Conservation (phyloP, 2,888 invertebrate genomes). For the Rhamphomyia laevipes region DNA sequence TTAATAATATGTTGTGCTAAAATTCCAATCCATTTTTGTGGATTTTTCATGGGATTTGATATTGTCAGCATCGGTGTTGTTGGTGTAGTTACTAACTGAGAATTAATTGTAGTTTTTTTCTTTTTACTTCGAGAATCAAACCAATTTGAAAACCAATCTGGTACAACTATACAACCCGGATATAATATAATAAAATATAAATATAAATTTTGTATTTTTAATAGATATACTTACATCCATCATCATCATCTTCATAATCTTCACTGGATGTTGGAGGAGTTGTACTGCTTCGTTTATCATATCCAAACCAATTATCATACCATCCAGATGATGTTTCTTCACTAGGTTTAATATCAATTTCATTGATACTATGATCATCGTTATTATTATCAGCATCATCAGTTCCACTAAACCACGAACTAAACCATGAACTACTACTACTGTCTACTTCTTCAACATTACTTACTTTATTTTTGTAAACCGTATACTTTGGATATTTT, state of each 20-base stretch:
- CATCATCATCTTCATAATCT: slow-evolving; percentile 21
- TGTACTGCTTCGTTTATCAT: slow-evolving; percentile 19
- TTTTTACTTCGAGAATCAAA: slow-evolving; percentile 30
- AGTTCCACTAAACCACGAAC: slow-evolving; percentile 24
- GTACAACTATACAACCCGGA: background rate
- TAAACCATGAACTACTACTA: slow-evolving; percentile 25
- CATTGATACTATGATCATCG: slow-evolving; percentile 14
- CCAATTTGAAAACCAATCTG: slow-evolving; percentile 43
- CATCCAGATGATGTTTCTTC: slow-evolving; percentile 22
- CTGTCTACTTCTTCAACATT: slow-evolving; percentile 16
- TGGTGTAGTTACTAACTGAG: slow-evolving; percentile 24
- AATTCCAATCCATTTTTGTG: slow-evolving; percentile 36
- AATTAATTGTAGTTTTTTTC: slow-evolving; percentile 24
- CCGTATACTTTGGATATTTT: slow-evolving; percentile 27
- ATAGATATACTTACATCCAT: background rate
- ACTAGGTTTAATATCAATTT: slow-evolving; percentile 8
- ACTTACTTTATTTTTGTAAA: slow-evolving; percentile 18
- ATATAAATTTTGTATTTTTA: background rate
- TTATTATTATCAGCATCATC: slow-evolving; percentile 24
- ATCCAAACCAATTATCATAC: slow-evolving; percentile 31
- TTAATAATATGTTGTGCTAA: slow-evolving; percentile 34
- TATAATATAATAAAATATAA: background rate
- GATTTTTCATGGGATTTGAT: slow-evolving; percentile 32
- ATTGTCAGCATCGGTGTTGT: slow-evolving; percentile 33
- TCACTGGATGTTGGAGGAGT: slow-evolving; percentile 15